These are phyloP conservation scores for Mustelus asterias DNA, from an alignment of 2,113 vertebrate genomes.

Conservation along the genomic window DNA sequence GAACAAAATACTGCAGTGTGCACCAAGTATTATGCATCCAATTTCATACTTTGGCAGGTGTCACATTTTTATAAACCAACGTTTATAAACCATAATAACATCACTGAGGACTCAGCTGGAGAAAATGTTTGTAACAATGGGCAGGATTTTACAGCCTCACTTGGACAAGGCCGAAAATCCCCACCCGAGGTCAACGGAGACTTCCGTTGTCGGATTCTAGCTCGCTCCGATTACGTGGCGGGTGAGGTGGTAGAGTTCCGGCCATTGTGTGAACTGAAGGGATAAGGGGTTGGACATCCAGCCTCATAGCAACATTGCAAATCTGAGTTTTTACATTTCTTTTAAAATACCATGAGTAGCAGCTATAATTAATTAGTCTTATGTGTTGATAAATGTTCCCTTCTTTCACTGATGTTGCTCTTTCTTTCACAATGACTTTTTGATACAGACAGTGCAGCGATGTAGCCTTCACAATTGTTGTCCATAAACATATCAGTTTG, in stretches of 20 bases:
- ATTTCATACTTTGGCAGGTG: no score
- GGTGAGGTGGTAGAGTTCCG: no score
- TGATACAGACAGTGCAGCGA: not conserved
- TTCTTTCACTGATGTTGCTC: not conserved
- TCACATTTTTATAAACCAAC: not conserved
- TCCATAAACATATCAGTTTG: not conserved
- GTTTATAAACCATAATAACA: not conserved
- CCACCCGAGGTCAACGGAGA: no score
- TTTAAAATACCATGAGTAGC: not conserved
- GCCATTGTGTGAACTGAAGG: not conserved
- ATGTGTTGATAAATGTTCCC: not conserved
- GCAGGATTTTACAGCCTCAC: no score
- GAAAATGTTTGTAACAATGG: not conserved
- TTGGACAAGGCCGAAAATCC: no score
- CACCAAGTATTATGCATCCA: not conserved
- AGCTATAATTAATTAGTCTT: not conserved
- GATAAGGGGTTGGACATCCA: not conserved
- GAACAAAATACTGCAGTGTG: not conserved
- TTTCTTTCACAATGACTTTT: not conserved
- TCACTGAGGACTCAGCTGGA: not conserved
- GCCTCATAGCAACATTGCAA: not conserved
- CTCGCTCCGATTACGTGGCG: no score
- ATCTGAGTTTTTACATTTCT: not conserved
- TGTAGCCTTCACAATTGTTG: not conserved
- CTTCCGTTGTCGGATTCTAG: no score